Evolutionary conservation across 2,888 invertebrate genomes (phyloP), one percentile per base, ranked within the genome.

Genomic region (Synergus umbraculus): DNA sequence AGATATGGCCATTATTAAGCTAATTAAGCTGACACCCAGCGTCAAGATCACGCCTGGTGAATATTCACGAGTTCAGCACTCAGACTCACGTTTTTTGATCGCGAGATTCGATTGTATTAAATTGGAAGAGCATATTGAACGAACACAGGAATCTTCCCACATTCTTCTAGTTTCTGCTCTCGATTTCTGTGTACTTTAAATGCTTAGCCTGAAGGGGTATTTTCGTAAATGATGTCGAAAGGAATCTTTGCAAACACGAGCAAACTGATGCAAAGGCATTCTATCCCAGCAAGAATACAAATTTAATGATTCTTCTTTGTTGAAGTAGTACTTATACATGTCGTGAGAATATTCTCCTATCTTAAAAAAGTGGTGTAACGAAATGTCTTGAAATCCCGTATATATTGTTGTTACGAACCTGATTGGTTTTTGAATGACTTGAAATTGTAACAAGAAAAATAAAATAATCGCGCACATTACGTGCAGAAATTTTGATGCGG

Each of bases 1-100:
- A 73, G 73, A 73, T 73, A 73, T 73, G 46, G 69, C 69, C 73
- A 73, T 73, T 73, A 73, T 73, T 73, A 73, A 54, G 73, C 54
- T 73, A 73, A 73, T 73, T 73, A 73, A 69, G 69, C 46, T 69
- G 69, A 69, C 37, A 29, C 29, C 69, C 29, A 8, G 69, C 29
- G 73, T 73, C 73, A 37, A 73, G 54, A 73, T 73, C 73, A 10
- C 29, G 54, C 73, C 54, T 37, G 37, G 54, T 54, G 49, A 37
- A 54, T 37, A 73, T 37, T 73, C 73, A 54, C 54, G 54, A 37
- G 54, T 37, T n/a, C 37, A 73, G 37, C n/a, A 73, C 46, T 46
- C n/a, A 5, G 37, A 29, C 37, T 15, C 37, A 15, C 12, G 22
- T 69, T 13, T 63, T 63, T 44, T 69, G 44, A 67, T 67, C 46